Conservation (phyloP, 2,797 vertebrate genomes). For the Leptatherina wallacei region DNA sequence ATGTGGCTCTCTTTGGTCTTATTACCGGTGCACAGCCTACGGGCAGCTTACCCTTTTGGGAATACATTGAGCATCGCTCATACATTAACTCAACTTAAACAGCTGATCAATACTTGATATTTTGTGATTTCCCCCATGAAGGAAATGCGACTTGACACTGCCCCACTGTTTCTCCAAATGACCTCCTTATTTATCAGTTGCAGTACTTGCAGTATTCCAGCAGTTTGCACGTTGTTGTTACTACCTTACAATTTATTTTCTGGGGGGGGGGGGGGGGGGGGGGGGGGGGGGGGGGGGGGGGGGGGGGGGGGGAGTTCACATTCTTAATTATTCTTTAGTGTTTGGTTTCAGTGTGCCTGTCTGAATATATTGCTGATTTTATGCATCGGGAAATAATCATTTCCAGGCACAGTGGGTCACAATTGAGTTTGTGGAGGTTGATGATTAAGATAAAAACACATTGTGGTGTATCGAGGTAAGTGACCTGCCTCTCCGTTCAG, state of each 20-base stretch:
- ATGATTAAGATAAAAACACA: conserved; percentile 83
- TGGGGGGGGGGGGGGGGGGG: too few relatives aligned
- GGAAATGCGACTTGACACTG: conserved; percentile 61
- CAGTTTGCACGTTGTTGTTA: not conserved
- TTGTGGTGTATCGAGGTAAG: conserved; percentile 83
- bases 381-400: conserved; percentile 75
- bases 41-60: conserved; percentile 75
- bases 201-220: conserved; percentile 15
- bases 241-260: conserved; percentile 51
- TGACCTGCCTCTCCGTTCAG: conserved; percentile 83
- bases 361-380: conserved; percentile 68
- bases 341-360: conserved; percentile 37
- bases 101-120: conserved; percentile 76
- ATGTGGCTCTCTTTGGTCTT: conserved; percentile 77
- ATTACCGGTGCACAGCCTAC: conserved; percentile 74
- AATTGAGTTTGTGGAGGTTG: conserved; percentile 78
- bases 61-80: conserved; percentile 73
- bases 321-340: conserved; percentile 59
- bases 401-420: conserved; percentile 74
- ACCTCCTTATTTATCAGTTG: conserved; percentile 31
- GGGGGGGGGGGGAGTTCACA: too few relatives aligned
- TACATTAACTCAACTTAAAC: conserved; percentile 79
- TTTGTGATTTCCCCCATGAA: conserved; percentile 60
- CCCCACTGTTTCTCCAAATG: conserved; percentile 24
- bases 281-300: too few relatives aligned